Evolutionary conservation across 64 coral and sea anemone genomes (phyloP).

Genomic region (Stichodactyla helianthus): DNA sequence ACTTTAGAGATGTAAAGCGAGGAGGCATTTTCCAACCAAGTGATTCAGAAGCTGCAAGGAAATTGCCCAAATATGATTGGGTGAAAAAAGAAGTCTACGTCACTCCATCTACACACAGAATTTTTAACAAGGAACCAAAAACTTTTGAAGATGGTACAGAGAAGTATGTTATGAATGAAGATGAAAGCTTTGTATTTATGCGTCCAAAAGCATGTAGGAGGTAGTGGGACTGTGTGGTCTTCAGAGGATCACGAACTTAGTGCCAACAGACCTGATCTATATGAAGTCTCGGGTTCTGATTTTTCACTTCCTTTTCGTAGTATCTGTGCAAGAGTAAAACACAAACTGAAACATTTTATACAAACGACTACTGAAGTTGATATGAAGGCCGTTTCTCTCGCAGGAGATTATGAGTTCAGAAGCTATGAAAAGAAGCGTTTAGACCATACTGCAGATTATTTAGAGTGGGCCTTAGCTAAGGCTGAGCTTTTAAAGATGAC

Average conservation of each 20-base stretch:
- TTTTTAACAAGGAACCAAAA: slow-evolving; percentile 25
- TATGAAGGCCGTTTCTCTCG: no score
- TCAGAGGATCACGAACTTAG: not conserved
- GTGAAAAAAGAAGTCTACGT: slow-evolving; percentile 16
- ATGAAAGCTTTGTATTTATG: slow-evolving; percentile 37
- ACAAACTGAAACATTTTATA: no score
- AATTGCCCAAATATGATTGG: slow-evolving; percentile 48
- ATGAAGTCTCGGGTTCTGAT: not conserved
- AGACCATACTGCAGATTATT: no score
- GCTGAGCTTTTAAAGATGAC: no score
- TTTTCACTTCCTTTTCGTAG: slow-evolving; percentile 15
- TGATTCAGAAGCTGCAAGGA: not conserved
- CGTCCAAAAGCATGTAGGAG: slow-evolving; percentile 14
- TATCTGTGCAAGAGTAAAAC: not conserved
- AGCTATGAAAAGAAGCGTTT: no score
- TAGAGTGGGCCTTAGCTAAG: no score
- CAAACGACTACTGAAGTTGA: no score
- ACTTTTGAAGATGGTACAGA: slow-evolving; percentile 32
- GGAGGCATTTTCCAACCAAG: not conserved
- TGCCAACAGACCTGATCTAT: not conserved
- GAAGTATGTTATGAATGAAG: slow-evolving; percentile 12
- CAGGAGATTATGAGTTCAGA: no score
- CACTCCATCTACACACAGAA: slow-evolving; percentile 29
- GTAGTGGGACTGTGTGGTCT: not conserved
- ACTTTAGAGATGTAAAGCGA: not conserved